phyloP scores from a whole-genome alignment of 1,140 invertebrate genomes.

The Bombus confusus region DNA sequence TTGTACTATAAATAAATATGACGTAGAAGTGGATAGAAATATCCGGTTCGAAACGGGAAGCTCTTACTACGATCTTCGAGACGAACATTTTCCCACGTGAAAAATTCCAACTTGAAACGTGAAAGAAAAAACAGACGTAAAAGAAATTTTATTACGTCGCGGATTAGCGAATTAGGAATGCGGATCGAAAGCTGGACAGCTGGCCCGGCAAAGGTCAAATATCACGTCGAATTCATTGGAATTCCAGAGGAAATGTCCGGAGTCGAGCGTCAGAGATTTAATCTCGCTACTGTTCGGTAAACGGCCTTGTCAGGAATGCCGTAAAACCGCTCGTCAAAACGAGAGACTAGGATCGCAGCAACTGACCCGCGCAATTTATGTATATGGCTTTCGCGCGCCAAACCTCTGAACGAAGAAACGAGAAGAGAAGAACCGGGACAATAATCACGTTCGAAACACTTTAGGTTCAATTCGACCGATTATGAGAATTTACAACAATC shows the following conservation, averaged over 20 bases:
- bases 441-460: neutral
- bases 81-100: too few relatives aligned
- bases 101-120: neutral
- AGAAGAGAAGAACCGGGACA: neutral
- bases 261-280: constrained; percentile 31
- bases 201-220: neutral
- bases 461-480: neutral
- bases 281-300: constrained; percentile 35
- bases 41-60: too few relatives aligned
- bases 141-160: constrained; percentile 2
- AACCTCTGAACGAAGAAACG: neutral
- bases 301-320: constrained; percentile 62
- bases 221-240: neutral
- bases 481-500: neutral
- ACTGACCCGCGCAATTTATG: constrained; percentile 51
- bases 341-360: constrained; percentile 13
- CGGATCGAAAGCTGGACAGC: constrained; percentile 20
- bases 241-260: constrained; percentile 27
- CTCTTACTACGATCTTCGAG: too few relatives aligned
- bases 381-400: neutral
- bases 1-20: neutral
- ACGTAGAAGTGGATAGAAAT: neutral
- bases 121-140: neutral
- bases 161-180: constrained; percentile 15
- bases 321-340: constrained; percentile 37